These are phyloP conservation scores for Pelusios castaneus DNA, from an alignment of 2,113 vertebrate genomes.

Conservation along the genomic window DNA sequence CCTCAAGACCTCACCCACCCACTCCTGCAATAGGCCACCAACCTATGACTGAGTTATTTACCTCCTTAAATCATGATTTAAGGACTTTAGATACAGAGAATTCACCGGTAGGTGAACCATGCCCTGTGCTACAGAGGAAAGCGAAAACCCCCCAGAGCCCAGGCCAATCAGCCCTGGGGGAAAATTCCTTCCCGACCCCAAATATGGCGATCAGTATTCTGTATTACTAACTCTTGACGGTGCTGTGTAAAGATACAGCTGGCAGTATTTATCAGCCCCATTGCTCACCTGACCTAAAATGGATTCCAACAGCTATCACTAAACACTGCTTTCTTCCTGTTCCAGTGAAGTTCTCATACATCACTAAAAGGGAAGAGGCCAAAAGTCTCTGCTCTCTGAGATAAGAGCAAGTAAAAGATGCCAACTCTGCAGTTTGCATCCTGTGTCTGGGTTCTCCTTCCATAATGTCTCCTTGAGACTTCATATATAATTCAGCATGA, in stretches of 20 bases:
- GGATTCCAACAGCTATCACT: neutral
- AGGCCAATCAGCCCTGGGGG: too few species aligned
- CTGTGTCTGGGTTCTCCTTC: neutral
- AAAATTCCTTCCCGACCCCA: too few species aligned
- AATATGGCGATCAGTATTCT: too few species aligned
- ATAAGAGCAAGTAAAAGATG: neutral
- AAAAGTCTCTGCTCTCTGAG: neutral
- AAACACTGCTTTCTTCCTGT: neutral
- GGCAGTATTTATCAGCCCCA: neutral
- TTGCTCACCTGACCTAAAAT: neutral
- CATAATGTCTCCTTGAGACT: neutral
- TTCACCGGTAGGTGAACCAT: too few species aligned
- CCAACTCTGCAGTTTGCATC: neutral
- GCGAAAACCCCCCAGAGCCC: too few species aligned
- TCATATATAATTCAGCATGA: neutral
- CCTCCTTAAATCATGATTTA: too few species aligned
- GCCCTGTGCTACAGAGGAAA: too few species aligned
- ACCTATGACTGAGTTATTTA: too few species aligned
- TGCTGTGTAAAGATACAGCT: neutral
- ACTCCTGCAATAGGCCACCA: too few species aligned
- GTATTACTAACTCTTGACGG: neutral
- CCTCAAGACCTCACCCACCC: too few species aligned
- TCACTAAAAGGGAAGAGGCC: neutral
- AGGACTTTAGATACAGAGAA: too few species aligned
- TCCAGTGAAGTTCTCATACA: neutral